Conservation (phyloP, 2,113 vertebrate genomes). For the Ophthalmolycus amberensis region DNA sequence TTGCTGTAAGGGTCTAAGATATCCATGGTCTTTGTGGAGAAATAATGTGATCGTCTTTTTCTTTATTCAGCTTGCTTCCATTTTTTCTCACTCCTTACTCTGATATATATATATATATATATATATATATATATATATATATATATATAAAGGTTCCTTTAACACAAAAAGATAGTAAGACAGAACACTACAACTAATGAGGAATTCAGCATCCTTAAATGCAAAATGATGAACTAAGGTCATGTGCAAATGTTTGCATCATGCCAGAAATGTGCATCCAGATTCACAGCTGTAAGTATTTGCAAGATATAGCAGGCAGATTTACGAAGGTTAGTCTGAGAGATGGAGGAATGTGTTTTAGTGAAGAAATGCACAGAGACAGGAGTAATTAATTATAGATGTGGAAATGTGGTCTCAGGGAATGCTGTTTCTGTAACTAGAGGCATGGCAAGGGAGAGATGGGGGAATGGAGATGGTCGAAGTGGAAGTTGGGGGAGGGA, state of each 20-base stretch:
- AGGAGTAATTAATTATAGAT: constrained; percentile 84
- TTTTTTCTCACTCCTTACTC: constrained; percentile 11
- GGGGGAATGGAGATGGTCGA: constrained; percentile 22
- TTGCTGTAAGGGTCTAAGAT: constrained; percentile 72
- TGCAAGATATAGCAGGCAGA: constrained; percentile 44
- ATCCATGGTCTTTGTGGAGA: constrained; percentile 57
- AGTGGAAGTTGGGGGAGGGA: constrained; percentile 36
- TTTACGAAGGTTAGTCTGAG: constrained; percentile 55
- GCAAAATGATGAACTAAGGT: constrained; percentile 35
- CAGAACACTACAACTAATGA: constrained; percentile 9
- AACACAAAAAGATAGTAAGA: background rate
- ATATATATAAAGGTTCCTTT: constrained; percentile 12
- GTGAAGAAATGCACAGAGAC: constrained; percentile 75
- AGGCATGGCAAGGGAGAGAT: constrained; percentile 64
- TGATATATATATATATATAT: background rate
- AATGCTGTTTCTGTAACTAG: constrained; percentile 80
- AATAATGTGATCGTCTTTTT: constrained; percentile 40
- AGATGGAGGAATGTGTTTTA: constrained; percentile 63
- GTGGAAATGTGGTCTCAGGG: constrained; percentile 73
- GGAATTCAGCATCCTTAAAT: constrained; percentile 33
- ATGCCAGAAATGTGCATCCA: constrained; percentile 1
- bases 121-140: no score
- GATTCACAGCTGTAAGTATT: constrained; percentile 53
- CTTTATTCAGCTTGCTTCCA: constrained; percentile 34
- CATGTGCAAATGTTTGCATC: constrained; percentile 49